phyloP scores from a whole-genome alignment of 2,888 invertebrate genomes.

The Seladonia tumulorum region DNA sequence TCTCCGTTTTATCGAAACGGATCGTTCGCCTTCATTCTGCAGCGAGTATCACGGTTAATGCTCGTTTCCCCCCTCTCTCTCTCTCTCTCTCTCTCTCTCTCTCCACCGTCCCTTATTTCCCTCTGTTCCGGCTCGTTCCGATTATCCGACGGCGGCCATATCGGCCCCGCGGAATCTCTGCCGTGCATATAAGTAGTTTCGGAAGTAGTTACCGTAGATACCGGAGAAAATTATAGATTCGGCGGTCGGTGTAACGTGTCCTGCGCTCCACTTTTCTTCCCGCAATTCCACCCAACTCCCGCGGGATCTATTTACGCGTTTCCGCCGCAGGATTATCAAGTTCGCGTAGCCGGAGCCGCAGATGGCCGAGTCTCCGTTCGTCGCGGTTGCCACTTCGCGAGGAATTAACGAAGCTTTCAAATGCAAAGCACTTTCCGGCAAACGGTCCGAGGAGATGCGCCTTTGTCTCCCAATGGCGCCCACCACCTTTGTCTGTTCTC shows the following conservation, averaged over 20 bases:
- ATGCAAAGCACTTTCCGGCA: constrained; percentile 57
- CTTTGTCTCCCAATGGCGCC: not conserved
- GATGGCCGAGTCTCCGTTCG: constrained; percentile 57
- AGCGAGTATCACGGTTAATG: constrained; percentile 26
- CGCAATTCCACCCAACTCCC: constrained; percentile 45
- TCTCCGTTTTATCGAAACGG: constrained; percentile 19
- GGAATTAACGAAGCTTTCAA: constrained; percentile 69
- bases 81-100: not conserved
- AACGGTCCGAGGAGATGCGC: constrained; percentile 33
- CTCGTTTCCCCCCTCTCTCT: not conserved
- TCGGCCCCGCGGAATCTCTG: constrained; percentile 31
- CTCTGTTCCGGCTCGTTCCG: constrained; percentile 30
- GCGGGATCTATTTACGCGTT: constrained; percentile 75
- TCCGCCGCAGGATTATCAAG: constrained; percentile 68
- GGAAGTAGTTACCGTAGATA: constrained; percentile 50
- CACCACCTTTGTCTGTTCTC: not conserved
- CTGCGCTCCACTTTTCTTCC: constrained; percentile 7
- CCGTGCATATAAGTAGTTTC: constrained; percentile 43
- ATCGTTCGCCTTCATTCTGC: constrained; percentile 17
- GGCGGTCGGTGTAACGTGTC: not conserved
- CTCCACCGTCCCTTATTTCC: constrained; percentile 20
- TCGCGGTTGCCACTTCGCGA: constrained; percentile 55
- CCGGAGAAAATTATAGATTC: constrained; percentile 48
- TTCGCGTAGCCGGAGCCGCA: constrained; percentile 48
- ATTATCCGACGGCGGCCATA: constrained; percentile 31